Evolutionary conservation across 2,113 vertebrate genomes (phyloP).

Genomic region (Gymnarchus niloticus): DNA sequence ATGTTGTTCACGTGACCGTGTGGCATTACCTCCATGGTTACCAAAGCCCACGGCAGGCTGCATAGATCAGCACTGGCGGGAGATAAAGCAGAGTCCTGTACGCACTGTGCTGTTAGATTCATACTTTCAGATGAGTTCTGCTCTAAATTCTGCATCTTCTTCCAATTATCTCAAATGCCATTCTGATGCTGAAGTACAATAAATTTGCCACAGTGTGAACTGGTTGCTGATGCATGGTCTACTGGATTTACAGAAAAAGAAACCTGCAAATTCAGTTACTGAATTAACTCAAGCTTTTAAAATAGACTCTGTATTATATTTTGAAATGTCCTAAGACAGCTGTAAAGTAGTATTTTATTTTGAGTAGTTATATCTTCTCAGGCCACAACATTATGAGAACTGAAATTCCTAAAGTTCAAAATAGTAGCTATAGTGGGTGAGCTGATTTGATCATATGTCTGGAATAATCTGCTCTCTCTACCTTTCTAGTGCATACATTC

Average conservation of each 20-base stretch:
- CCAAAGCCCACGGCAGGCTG: neutral
- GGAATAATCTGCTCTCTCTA: neutral
- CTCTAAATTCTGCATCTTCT: neutral
- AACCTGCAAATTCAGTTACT: neutral
- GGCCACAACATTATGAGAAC: neutral
- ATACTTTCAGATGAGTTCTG: neutral
- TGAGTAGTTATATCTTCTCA: neutral
- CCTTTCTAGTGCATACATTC: neutral
- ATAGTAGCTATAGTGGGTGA: neutral
- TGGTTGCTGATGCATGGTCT: neutral
- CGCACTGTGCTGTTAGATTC: neutral
- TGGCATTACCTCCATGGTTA: neutral
- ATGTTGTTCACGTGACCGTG: no score
- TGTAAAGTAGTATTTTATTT: no score
- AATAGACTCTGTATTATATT: no score
- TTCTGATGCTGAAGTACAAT: neutral
- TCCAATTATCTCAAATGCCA: neutral
- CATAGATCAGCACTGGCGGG: neutral
- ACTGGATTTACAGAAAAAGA: neutral
- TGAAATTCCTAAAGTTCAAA: neutral
- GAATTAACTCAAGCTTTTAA: neutral
- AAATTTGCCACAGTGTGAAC: no score
- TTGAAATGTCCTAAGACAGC: no score
- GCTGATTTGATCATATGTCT: neutral
- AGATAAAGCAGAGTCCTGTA: neutral